Conservation (phyloP, 1,140 invertebrate genomes). For the Drosophila santomea region DNA sequence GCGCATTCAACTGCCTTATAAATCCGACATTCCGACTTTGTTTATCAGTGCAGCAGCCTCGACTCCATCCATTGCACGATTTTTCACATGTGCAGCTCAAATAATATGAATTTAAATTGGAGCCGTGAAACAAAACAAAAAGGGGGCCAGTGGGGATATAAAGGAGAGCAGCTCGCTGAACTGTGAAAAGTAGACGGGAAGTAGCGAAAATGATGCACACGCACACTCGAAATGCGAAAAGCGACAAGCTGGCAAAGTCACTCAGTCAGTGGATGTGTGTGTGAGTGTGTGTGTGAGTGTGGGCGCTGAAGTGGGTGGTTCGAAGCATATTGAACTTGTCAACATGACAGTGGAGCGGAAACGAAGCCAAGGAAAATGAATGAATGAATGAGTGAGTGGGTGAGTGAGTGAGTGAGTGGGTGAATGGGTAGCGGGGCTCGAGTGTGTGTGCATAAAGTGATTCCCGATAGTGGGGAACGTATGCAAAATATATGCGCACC, state of each 20-base stretch:
- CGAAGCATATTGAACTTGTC: slow-evolving; percentile 71
- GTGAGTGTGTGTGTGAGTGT: neutral
- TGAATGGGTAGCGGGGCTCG: slow-evolving; percentile 15
- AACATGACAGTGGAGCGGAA: slow-evolving; percentile 64
- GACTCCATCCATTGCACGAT: neutral
- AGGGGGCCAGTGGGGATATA: slow-evolving; percentile 3
- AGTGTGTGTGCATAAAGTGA: slow-evolving; percentile 59
- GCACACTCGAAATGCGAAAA: slow-evolving; percentile 37
- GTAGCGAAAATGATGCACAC: slow-evolving; percentile 62
- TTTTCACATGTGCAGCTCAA: slow-evolving; percentile 54
- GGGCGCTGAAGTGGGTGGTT: neutral
- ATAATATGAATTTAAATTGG: slow-evolving; percentile 82
- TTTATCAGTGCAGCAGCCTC: slow-evolving; percentile 22
- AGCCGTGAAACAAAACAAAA: slow-evolving; percentile 42
- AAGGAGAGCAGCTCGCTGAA: slow-evolving; percentile 44
- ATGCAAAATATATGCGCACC: slow-evolving; percentile 69
- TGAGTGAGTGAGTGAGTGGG: slow-evolving; percentile 14
- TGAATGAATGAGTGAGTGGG: slow-evolving; percentile 31
- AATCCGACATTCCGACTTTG: slow-evolving; percentile 16
- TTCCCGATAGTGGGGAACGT: slow-evolving; percentile 64
- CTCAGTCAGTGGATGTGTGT: slow-evolving; percentile 20
- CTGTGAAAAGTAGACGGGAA: slow-evolving; percentile 74
- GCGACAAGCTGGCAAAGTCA: slow-evolving; percentile 62
- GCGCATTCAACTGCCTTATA: slow-evolving; percentile 31
- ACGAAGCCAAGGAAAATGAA: slow-evolving; percentile 34